A percentile compares a stretch with the other conserved stretches of the same genome.
These are phyloP conservation scores for Sebastiscus albofasciatus DNA, from an alignment of 2,797 vertebrate genomes.

Conservation along the genomic window DNA sequence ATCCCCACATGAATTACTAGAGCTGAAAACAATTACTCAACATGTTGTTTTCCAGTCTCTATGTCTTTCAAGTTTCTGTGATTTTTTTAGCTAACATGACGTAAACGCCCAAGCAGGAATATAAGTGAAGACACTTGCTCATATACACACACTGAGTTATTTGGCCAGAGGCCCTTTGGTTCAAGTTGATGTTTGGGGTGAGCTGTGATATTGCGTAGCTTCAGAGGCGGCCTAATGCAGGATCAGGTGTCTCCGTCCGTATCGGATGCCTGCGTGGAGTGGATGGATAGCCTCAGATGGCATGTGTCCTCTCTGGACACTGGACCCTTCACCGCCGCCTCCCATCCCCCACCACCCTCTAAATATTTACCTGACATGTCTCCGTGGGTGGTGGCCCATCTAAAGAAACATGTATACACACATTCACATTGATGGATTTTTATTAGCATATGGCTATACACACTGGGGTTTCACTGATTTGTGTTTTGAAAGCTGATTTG, in stretches of 20 bases:
- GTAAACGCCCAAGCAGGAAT: background rate
- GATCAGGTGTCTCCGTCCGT: conserved; percentile 79
- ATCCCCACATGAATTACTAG: conserved; percentile 10
- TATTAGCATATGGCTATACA: conserved; percentile 31
- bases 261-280: conserved; percentile 51
- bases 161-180: conserved; percentile 62
- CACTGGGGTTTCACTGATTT: conserved; percentile 43
- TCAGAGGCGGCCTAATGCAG: conserved; percentile 70
- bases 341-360: conserved; percentile 34
- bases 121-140: background rate
- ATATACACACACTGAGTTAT: conserved; percentile 15
- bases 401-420: conserved; percentile 70
- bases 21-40: conserved; percentile 29
- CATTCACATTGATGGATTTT: conserved; percentile 67
- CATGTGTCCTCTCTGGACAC: conserved; percentile 73
- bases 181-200: conserved; percentile 77
- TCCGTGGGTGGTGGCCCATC: conserved; percentile 83
- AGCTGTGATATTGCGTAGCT: conserved; percentile 56
- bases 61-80: conserved; percentile 1
- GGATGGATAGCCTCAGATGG: conserved; percentile 60
- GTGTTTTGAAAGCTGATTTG: conserved; percentile 62
- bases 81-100: background rate
- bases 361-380: conserved; percentile 83
- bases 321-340: conserved; percentile 66
- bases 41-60: background rate